These are phyloP conservation scores for Xylocopa sonorina DNA, from an alignment of 1,140 invertebrate genomes.

Conservation along the genomic window DNA sequence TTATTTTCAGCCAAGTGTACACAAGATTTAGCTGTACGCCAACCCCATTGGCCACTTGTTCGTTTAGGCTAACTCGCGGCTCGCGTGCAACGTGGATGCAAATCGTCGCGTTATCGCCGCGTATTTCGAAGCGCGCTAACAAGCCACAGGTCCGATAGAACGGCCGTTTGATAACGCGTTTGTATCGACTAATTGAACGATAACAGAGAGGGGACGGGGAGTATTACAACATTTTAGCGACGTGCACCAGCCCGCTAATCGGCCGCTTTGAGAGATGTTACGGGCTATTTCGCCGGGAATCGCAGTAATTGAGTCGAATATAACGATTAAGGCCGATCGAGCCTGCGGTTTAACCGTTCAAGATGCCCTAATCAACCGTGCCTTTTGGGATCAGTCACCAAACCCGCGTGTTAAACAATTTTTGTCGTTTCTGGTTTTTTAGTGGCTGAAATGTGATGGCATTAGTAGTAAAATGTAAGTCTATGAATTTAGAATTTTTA, in stretches of 20 bases:
- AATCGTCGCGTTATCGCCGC: conserved; percentile 7
- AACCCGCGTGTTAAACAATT: not conserved
- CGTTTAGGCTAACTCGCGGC: not conserved
- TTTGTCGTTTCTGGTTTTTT: no score
- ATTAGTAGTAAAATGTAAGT: no score
- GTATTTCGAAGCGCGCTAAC: conserved; percentile 18
- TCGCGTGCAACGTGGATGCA: conserved; percentile 21
- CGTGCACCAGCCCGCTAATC: not conserved
- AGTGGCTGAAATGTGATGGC: no score
- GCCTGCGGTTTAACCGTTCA: not conserved
- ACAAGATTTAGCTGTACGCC: not conserved
- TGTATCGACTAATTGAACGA: conserved; percentile 34
- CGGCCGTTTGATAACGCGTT: conserved; percentile 29
- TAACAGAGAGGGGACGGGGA: not conserved
- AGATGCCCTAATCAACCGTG: no score
- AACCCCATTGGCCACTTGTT: not conserved
- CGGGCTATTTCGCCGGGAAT: not conserved
- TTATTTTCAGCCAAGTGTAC: not conserved
- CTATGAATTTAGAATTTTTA: no score
- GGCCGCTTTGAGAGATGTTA: conserved; percentile 1
- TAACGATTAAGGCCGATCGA: not conserved
- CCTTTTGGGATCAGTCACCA: no score
- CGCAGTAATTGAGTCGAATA: not conserved
- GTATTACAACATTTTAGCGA: conserved; percentile 17
- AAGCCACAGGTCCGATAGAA: conserved; percentile 6